A percentile compares a stretch with the other conserved stretches of the same genome.
phyloP scores from a whole-genome alignment of 1,140 invertebrate genomes.

The Eurytemora carolleeae region DNA sequence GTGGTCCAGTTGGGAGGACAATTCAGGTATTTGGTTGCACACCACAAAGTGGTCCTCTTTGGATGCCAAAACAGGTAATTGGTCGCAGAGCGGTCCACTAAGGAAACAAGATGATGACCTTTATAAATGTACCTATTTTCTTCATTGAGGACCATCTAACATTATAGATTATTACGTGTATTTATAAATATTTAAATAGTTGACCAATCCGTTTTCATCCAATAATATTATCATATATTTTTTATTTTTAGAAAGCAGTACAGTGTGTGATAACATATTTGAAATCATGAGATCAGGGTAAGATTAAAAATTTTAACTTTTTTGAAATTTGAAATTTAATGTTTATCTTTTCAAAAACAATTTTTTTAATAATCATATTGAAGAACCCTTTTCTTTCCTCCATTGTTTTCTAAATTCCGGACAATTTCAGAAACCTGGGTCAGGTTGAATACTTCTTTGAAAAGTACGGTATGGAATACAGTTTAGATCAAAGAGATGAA shows the following conservation, averaged over 20 bases:
- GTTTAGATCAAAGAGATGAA: slow-evolving; percentile 38
- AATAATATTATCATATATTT: neutral
- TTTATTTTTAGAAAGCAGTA: neutral
- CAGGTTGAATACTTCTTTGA: slow-evolving; percentile 18
- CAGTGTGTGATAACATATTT: neutral
- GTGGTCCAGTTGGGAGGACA: neutral
- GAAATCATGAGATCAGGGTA: neutral
- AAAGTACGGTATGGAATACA: slow-evolving; percentile 17
- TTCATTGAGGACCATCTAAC: too few relatives aligned
- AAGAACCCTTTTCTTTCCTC: neutral
- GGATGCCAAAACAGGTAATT: neutral
- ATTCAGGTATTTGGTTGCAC: neutral
- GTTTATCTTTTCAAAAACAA: neutral
- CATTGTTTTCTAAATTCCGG: neutral
- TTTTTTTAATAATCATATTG: neutral
- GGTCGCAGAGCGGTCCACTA: too few relatives aligned
- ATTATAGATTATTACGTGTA: neutral
- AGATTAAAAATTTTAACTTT: neutral
- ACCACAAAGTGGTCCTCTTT: neutral
- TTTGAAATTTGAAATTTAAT: neutral
- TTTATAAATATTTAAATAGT: neutral
- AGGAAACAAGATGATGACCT: too few relatives aligned
- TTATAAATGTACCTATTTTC: neutral
- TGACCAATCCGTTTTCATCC: neutral
- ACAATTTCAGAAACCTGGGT: slow-evolving; percentile 15